Base-by-base conservation (phyloP, 2,797 vertebrate genomes). In the Allobates femoralis region DNA sequence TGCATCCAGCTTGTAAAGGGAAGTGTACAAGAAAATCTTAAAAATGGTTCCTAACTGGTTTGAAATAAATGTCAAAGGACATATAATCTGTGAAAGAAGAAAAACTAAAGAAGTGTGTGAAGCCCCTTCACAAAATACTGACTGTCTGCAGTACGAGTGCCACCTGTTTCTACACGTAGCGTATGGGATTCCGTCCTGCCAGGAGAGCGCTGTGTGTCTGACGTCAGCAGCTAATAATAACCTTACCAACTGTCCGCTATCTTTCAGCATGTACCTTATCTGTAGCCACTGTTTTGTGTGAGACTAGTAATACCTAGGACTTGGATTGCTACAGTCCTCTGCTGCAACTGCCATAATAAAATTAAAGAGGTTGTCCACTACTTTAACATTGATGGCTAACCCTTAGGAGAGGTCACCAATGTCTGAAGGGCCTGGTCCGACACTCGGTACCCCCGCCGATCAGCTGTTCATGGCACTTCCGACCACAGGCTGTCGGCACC, bases 211-310 rank as follows among this genome's bases (percentile, higher is more conserved):
- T 55, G 28, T 55, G 26, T 34, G 41, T 75, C 28, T 76, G 18
- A 50, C n/a, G n/a, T 19, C 26, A 18, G 3, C 3, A 18, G 46
- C 53, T 83, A 83, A 73, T 73, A 56, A 83, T 83, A 83, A n/a
- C 21, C 23, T 12, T 30, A 23, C 67, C 81, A 83, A 83, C 81
- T 83, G 81, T 74, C 66, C 37, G 67, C 23, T 41, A 58, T 73
- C 81, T 32, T 60, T 83, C 53, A 83, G 53, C 23, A 58, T 73
- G 30, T 74, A 56, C 81, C 53, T 83, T 60, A 73, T 74, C 67
- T 74, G 51, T 58, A 41, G 58, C 67, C 66, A 83, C 19, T 28
- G 67, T 82, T 51, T 32, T 58, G 30, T 34, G 53, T 58, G 23
- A 37, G 6, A 58, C 23, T 26, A 18, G 67, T 73, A 56, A 55